These are phyloP conservation scores for Gasterosteus nipponicus DNA, from an alignment of 2,113 vertebrate genomes.

Conservation along the genomic window DNA sequence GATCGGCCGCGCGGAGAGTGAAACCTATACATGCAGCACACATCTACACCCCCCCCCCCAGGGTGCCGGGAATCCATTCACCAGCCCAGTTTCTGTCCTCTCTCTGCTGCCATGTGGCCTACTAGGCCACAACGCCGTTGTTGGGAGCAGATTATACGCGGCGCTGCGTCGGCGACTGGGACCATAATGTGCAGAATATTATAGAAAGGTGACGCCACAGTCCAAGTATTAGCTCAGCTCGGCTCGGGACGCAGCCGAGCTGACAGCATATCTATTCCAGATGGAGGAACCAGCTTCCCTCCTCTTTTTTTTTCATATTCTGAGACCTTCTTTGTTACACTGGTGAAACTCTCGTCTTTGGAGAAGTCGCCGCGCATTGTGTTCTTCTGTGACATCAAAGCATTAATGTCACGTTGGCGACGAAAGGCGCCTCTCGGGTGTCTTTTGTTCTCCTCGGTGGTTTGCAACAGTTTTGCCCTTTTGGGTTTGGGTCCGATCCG, in stretches of 20 bases:
- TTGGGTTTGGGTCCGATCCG: no score
- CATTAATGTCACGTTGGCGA: background rate
- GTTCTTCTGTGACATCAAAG: slow-evolving; percentile 16
- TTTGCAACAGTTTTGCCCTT: background rate
- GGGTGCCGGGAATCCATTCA: slow-evolving; percentile 16
- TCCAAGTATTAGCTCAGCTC: slow-evolving; percentile 53
- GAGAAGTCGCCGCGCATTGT: background rate
- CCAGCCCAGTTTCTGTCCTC: slow-evolving; percentile 1
- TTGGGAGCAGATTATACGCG: slow-evolving; percentile 8
- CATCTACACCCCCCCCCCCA: slow-evolving; percentile 16
- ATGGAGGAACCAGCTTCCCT: slow-evolving; percentile 53
- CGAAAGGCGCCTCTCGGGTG: background rate
- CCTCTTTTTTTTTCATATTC: slow-evolving; percentile 24
- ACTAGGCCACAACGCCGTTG: slow-evolving; percentile 3
- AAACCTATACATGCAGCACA: slow-evolving; percentile 50
- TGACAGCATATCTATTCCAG: slow-evolving; percentile 56
- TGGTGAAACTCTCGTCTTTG: slow-evolving; percentile 8
- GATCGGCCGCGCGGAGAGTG: slow-evolving; percentile 59
- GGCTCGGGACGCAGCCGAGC: slow-evolving; percentile 16
- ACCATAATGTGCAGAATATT: slow-evolving; percentile 36
- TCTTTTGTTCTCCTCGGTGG: slow-evolving; percentile 1
- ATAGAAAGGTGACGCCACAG: slow-evolving; percentile 31
- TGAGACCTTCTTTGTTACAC: slow-evolving; percentile 7
- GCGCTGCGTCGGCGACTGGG: slow-evolving; percentile 23
- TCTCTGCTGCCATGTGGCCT: slow-evolving; percentile 11